Conservation (phyloP, 2,797 vertebrate species). For the Takifugu ocellatus region DNA sequence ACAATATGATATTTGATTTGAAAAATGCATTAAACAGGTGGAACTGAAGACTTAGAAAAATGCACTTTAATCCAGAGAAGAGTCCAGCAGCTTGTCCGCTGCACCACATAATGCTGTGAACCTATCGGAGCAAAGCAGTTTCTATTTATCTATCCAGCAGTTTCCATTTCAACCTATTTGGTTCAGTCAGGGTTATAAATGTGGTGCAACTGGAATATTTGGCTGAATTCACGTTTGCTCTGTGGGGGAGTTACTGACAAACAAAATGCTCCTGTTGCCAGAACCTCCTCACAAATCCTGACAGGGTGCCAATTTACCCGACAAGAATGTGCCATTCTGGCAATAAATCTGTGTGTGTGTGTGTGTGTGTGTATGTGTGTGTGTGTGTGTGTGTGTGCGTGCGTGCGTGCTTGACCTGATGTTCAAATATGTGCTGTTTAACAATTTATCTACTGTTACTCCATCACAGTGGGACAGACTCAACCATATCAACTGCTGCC, state of each 20-base stretch:
- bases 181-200: slow-evolving; percentile 21
- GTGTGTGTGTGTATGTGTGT: slow-evolving; percentile 10
- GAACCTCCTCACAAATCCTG: slow-evolving; percentile 63
- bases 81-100: too few relatives aligned
- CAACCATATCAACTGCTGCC: too few relatives aligned
- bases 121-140: background rate
- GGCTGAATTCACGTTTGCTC: slow-evolving; percentile 51
- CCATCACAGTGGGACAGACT: too few relatives aligned
- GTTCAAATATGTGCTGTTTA: slow-evolving; percentile 8
- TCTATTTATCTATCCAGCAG: background rate
- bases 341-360: slow-evolving; percentile 9
- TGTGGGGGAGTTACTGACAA: slow-evolving; percentile 61
- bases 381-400: slow-evolving; percentile 12
- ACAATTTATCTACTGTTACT: too few relatives aligned
- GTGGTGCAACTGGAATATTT: slow-evolving; percentile 43
- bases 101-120: too few relatives aligned
- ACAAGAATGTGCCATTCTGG: slow-evolving; percentile 62
- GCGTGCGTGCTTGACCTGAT: background rate
- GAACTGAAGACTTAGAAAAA: slow-evolving; percentile 1
- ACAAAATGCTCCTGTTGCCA: slow-evolving; percentile 61
- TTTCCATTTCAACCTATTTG: slow-evolving; percentile 43
- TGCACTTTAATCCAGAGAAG: background rate
- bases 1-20: slow-evolving; percentile 4
- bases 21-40: slow-evolving; percentile 3
- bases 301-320: slow-evolving; percentile 68